Base-by-base conservation (phyloP, 2,888 invertebrate genomes). In the Parasteatoda lunata region DNA sequence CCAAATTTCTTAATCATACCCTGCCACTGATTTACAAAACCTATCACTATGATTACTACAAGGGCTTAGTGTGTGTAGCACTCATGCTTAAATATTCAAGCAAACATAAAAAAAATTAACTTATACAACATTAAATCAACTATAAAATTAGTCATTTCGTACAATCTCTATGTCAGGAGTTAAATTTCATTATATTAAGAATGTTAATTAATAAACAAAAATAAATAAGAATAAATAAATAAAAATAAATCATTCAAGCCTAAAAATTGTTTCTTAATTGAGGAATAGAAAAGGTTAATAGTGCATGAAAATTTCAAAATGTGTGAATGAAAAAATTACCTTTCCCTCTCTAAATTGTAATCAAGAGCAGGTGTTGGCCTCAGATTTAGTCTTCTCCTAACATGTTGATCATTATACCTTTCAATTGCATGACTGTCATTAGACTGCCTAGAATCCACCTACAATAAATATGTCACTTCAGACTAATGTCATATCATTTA, bases 371-470 rank as follows among this genome's bases (percentile, higher is more conserved):
- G 76, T 54, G 84, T 70, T 8, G 88, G 88, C 77, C 84, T 70
- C 13, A 88, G 66, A 8, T 79, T 80, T 48, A 78, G 54, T 70
- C 88, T 80, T 9, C 88, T 70, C 65, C 88, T 80, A 45, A 72
- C 88, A 75, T 88, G 75, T 77, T 88, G 88, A 59, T 88, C 88
- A 47, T 51, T 66, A 52, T 88, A 84, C 73, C 88, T 84, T 30
- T 80, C 77, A n/a, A 76, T 70, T 45, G 68, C 73, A 83, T 78
- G 88, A 80, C 65, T 76, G 54, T 88, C 88, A 8, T 80, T 9
- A 52, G 65, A 84, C 47, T 77, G 77, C 65, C 86, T 54, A 15
- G 71, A 45, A 64, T 87, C 86, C 70, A 87, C 82, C 86, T 87
- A 54, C 2, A 30, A 30, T 30, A 30, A 30, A 30, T 2, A 30